Conservation (phyloP, 2,888 invertebrate species). For the Pristionchus exspectatus region DNA sequence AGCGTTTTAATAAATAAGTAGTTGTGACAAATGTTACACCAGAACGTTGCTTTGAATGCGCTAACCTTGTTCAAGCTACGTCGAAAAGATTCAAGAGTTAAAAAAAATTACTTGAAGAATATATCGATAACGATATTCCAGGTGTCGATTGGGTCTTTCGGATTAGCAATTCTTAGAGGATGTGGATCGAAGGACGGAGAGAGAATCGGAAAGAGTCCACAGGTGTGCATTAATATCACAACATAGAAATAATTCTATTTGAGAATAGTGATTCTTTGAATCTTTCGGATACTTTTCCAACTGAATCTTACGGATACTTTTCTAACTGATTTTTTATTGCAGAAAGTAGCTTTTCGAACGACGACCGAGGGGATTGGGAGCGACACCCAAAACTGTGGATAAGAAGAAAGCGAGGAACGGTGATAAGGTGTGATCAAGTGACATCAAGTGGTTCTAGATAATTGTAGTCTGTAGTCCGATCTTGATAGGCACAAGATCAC, state of each 20-base stretch:
- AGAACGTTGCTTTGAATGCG: neutral
- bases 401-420: conserved; percentile 57
- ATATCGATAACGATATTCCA: conserved; percentile 69
- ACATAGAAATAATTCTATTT: neutral
- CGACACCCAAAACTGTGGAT: conserved; percentile 82
- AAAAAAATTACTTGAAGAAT: too few species aligned
- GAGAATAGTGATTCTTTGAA: neutral
- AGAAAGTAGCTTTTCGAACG: conserved; percentile 85
- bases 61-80: too few species aligned
- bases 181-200: conserved; percentile 86
- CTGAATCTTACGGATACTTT: too few species aligned
- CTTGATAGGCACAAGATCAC: conserved; percentile 13
- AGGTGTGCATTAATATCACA: conserved; percentile 57
- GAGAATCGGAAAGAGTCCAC: conserved; percentile 72
- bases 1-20: too few species aligned
- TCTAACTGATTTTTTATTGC: conserved; percentile 1
- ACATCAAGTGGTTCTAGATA: too few species aligned
- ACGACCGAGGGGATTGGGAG: conserved; percentile 94
- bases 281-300: too few species aligned
- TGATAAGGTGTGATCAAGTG: conserved; percentile 38
- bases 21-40: neutral
- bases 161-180: conserved; percentile 93
- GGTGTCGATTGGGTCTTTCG: conserved; percentile 88
- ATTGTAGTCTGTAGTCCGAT: conserved; percentile 37
- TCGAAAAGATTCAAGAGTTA: too few species aligned